Base-by-base conservation (phyloP, 1,140 invertebrate genomes). In the Octopus sinensis region DNA sequence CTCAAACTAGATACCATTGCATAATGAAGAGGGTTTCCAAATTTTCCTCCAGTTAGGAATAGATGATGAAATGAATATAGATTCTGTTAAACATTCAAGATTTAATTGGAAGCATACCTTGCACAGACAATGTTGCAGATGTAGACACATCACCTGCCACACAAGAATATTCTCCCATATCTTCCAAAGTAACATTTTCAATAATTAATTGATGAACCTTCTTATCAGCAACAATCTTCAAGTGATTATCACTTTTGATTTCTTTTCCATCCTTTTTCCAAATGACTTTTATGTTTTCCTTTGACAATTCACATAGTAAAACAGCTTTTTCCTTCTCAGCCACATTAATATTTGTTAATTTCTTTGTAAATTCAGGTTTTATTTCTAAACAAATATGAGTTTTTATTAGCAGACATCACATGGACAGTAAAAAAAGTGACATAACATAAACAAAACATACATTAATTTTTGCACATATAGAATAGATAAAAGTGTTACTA, bases 261-360 rank as follows among this genome's bases (percentile, higher is more conserved):
- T 85, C 85, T 91, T 97, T 94, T 54, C 95, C 95, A 84, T 95
- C 95, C 90, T 96, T 96, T 43, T 89, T 96, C 98, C 98, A 99
- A 83, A 84, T 84, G 62, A 85, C 85, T 52, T 82, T 76, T 76
- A 78, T 81, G 73, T 86, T 86, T 68, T 83, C 83, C 83, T 85
- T 84, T 78, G 80, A 82, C 2, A 86, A 79, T 83, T 84, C 84
- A 84, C 86, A 86, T 30, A 76, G 73, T 9, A 81, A 56, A 12
- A 17, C 54, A 17, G 76, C 10, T n/a, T 76, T 76, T 53, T 76
- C 52, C 13, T 53, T 53, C 51, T 76, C 75, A 53, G 17, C 51
- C 9, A 54, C 53, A 23, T 76, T 53, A 51, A 77, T 17, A 77
- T 81, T 53, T 6, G 53, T 43, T 30, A 81, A 75, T 17, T 53